phyloP scores from a whole-genome alignment of 2,113 vertebrate species.

The Campylomormyrus numenius region DNA sequence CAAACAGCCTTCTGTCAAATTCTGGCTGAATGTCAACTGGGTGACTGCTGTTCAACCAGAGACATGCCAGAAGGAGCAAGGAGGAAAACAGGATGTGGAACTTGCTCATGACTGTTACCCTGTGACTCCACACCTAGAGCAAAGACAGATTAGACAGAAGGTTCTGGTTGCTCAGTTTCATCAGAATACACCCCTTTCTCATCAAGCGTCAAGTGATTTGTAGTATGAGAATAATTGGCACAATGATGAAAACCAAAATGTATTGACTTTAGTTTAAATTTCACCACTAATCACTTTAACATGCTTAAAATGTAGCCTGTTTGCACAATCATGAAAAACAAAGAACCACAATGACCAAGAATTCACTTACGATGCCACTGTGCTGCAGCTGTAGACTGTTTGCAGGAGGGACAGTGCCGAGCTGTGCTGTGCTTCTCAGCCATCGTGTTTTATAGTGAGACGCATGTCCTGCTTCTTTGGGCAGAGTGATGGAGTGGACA shows the following conservation, averaged over 20 bases:
- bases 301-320: neutral
- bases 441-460: neutral
- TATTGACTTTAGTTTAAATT: neutral
- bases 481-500: neutral
- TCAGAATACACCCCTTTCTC: neutral
- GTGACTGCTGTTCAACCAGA: slow-evolving; percentile 18
- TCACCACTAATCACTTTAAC: neutral
- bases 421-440: neutral
- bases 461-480: neutral
- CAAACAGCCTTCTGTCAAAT: neutral
- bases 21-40: slow-evolving; percentile 9
- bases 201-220: neutral
- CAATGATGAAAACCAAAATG: neutral
- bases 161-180: neutral
- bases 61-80: neutral
- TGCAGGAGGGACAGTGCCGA: neutral
- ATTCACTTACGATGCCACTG: neutral
- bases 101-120: slow-evolving; percentile 1
- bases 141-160: neutral
- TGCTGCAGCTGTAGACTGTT: too few relatives aligned
- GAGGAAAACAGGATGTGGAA: slow-evolving; percentile 16
- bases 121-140: neutral
- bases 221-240: neutral
- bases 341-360: neutral
- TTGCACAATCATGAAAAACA: neutral